These are phyloP conservation scores for Drosophila longiperda DNA, from an alignment of 2,888 invertebrate genomes.

Conservation along the genomic window DNA sequence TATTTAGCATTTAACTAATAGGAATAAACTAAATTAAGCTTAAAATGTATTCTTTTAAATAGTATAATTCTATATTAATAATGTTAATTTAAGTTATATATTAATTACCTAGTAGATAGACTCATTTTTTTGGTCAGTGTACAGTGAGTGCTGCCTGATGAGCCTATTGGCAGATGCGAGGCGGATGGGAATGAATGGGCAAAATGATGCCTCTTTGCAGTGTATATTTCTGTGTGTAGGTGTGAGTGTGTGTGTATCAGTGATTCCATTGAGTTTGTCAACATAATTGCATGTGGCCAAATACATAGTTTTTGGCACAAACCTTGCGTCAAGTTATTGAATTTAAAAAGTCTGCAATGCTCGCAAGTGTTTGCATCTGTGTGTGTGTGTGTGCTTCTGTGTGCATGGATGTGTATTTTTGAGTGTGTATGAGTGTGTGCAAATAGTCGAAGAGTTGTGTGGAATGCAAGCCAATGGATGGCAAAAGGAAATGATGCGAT, in stretches of 20 bases:
- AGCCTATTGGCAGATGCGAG: constrained; percentile 68
- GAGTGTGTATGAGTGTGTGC: constrained; percentile 12
- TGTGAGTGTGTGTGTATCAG: constrained; percentile 19
- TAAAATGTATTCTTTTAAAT: not conserved
- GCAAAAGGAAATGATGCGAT: constrained; percentile 12
- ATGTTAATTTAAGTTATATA: not conserved
- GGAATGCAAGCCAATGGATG: constrained; percentile 8
- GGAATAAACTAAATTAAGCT: not conserved
- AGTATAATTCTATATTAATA: not conserved
- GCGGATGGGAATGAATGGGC: constrained; percentile 56
- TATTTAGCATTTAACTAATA: not conserved
- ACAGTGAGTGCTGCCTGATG: constrained; percentile 44
- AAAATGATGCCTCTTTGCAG: constrained; percentile 56
- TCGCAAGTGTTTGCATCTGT: constrained; percentile 5
- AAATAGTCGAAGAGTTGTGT: constrained; percentile 16
- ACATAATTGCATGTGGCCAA: constrained; percentile 69
- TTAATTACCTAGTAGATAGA: not conserved
- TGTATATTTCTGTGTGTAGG: not conserved
- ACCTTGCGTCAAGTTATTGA: constrained; percentile 52
- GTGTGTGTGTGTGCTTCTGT: constrained; percentile 14
- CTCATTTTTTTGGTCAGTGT: constrained; percentile 24
- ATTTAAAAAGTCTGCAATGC: constrained; percentile 52
- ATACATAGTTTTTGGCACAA: constrained; percentile 41
- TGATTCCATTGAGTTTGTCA: constrained; percentile 68
- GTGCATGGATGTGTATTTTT: not conserved